Base-by-base conservation (phyloP, 2,888 invertebrate species). In the Tromatobia lineatoria region DNA sequence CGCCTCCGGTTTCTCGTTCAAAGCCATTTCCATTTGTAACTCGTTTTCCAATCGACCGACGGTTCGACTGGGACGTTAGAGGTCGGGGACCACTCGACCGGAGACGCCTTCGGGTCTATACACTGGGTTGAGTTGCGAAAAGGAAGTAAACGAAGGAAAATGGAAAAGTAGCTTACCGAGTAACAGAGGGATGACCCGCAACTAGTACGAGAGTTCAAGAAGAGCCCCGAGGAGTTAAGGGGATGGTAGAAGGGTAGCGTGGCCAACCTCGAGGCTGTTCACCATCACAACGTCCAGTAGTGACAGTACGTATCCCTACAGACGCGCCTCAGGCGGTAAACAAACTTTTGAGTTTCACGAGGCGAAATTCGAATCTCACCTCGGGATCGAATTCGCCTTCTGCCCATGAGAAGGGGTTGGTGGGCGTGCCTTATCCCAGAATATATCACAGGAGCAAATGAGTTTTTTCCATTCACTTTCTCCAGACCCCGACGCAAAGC, bases 1-100 rank as follows among this genome's bases (percentile, higher is more conserved):
- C 64, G 80, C 76, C 64, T 59, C 82, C 71, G 80, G 74, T 74
- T 85, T 86, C 86, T 86, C 82, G 88, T 88, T 84, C 86, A 87
- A 83, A 88, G 85, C 87, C 83, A 88, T 89, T 89, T 89, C 87
- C 89, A 89, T 89, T 86, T 86, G 85, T 70, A 85, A 87, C 87
- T 78, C 85, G 85, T 82, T 88, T 82, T 84, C 86, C 77, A 69
- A 77, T 77, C 59, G 75, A 76, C 38, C 59, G 75, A 42, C 61
- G 42, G 38, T 38, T 20, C 15, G 57, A 25, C 45, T 45, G n/a
- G 54, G 29, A 71, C 64, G 15, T 70, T 23, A 11, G 45, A 34
- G 18, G 45, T 54, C 66, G 23, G 57, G 57, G 38, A 34, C 34
- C 54, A 75, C 34, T 70, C 70, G 70, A 70, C 18, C 66, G 23